Conservation (phyloP, 2,797 vertebrate genomes). For the Cetoscarus ocellatus region DNA sequence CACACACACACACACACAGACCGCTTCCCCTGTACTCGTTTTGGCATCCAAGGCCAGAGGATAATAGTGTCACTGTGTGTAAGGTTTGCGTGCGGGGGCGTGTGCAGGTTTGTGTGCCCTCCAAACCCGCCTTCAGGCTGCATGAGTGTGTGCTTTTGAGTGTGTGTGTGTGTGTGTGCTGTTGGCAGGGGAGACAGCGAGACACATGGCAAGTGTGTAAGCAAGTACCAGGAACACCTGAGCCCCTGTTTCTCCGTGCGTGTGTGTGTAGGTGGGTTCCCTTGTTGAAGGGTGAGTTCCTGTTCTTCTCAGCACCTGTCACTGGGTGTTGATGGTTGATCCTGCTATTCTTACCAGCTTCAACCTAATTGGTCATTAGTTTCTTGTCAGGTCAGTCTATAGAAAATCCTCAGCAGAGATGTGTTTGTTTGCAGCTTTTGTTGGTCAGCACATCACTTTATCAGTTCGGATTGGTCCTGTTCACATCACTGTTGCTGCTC, state of each 20-base stretch:
- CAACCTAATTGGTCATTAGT: conserved; percentile 64
- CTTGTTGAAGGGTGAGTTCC: conserved; percentile 59
- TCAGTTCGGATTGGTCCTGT: no score
- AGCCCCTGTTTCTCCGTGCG: conserved; percentile 46
- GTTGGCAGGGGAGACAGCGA: conserved; percentile 67
- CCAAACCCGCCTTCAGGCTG: conserved; percentile 55
- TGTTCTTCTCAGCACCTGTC: conserved; percentile 63
- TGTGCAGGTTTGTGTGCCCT: conserved; percentile 26
- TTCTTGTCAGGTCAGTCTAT: conserved; percentile 31
- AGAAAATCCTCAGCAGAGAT: conserved; percentile 25
- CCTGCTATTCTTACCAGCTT: conserved; percentile 56
- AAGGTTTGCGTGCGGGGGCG: conserved; percentile 49
- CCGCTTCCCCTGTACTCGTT: conserved; percentile 48
- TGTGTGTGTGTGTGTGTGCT: conserved; percentile 35
- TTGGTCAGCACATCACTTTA: background rate
- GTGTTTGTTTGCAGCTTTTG: conserved; percentile 18
- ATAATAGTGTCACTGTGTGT: conserved; percentile 70
- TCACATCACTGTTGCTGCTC: no score
- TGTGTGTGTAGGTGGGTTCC: conserved; percentile 42
- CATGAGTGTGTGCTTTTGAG: conserved; percentile 37
- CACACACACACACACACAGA: conserved; percentile 8
- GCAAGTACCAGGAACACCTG: conserved; percentile 74
- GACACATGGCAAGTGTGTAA: conserved; percentile 70
- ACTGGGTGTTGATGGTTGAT: conserved; percentile 53
- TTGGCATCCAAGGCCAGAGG: conserved; percentile 70